Evolutionary conservation across 2,888 invertebrate species (phyloP).

Genomic region (Panopea generosa): DNA sequence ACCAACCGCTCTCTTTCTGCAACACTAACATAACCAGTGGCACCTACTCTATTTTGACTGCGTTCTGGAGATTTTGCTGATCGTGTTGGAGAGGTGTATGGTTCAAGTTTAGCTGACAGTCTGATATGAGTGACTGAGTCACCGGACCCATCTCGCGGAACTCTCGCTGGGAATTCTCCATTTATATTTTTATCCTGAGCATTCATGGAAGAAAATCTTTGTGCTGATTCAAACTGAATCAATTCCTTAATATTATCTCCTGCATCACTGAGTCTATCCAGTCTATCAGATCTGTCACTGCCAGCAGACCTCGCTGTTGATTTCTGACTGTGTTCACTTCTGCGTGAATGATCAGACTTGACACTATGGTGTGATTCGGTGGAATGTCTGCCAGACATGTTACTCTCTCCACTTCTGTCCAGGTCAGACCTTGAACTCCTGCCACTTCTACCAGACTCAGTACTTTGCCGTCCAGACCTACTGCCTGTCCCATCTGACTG

Average conservation of each 20-base stretch:
- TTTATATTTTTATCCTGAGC: background rate
- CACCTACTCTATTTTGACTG: slow-evolving; percentile 13
- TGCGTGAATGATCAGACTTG: slow-evolving; percentile 34
- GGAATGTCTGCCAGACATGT: slow-evolving; percentile 48
- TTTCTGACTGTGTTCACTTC: slow-evolving; percentile 34
- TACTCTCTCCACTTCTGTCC: slow-evolving; percentile 40
- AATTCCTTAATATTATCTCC: slow-evolving; percentile 59
- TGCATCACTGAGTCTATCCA: slow-evolving; percentile 52
- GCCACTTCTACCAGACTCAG: slow-evolving; percentile 45
- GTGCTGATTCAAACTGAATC: slow-evolving; percentile 59
- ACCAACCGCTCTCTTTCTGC: slow-evolving; percentile 63
- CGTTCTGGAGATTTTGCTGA: slow-evolving; percentile 18
- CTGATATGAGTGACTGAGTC: slow-evolving; percentile 37
- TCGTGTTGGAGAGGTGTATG: slow-evolving; percentile 25
- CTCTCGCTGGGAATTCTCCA: background rate
- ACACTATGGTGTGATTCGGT: slow-evolving; percentile 49
- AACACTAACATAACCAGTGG: slow-evolving; percentile 52
- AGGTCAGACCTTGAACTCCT: slow-evolving; percentile 45
- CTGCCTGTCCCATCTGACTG: slow-evolving; percentile 21
- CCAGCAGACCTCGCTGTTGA: slow-evolving; percentile 12
- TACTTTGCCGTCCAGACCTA: slow-evolving; percentile 43
- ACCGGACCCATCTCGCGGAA: slow-evolving; percentile 11
- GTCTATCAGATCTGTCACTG: slow-evolving; percentile 47
- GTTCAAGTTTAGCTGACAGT: slow-evolving; percentile 50
- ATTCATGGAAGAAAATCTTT: slow-evolving; percentile 29